phyloP scores from a whole-genome alignment of 1,140 invertebrate species.

The Polypedilum vanderplanki region DNA sequence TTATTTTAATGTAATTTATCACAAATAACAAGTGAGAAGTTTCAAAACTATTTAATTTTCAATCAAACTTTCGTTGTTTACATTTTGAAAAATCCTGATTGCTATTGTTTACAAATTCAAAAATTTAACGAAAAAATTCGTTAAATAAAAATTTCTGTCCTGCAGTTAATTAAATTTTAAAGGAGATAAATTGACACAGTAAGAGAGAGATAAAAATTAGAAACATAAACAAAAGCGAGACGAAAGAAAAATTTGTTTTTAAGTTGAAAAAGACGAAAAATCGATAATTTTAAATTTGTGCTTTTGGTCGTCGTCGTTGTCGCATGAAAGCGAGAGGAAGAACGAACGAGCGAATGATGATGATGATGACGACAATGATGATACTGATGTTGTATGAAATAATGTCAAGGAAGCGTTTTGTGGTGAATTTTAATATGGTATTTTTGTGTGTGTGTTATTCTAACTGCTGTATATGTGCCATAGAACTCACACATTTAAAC shows the following conservation, averaged over 20 bases:
- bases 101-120: too few species aligned
- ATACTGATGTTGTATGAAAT: slow-evolving; percentile 22
- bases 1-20: too few species aligned
- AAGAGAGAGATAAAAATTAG: neutral
- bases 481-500: too few species aligned
- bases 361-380: slow-evolving; percentile 10
- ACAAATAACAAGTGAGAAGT: too few species aligned
- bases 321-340: slow-evolving; percentile 15
- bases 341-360: neutral
- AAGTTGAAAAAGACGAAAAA: slow-evolving; percentile 2
- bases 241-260: neutral
- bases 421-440: slow-evolving; percentile 26
- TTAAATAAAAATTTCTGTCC: too few species aligned
- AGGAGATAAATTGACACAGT: too few species aligned
- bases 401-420: slow-evolving; percentile 28
- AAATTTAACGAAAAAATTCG: too few species aligned
- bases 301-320: neutral
- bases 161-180: too few species aligned
- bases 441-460: neutral
- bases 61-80: too few species aligned
- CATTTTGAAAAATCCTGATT: too few species aligned
- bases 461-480: neutral
- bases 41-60: too few species aligned
- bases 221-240: neutral
- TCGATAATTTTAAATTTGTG: slow-evolving; percentile 29